Conservation (phyloP, 1,140 invertebrate genomes). For the Bacillus rossius region DNA sequence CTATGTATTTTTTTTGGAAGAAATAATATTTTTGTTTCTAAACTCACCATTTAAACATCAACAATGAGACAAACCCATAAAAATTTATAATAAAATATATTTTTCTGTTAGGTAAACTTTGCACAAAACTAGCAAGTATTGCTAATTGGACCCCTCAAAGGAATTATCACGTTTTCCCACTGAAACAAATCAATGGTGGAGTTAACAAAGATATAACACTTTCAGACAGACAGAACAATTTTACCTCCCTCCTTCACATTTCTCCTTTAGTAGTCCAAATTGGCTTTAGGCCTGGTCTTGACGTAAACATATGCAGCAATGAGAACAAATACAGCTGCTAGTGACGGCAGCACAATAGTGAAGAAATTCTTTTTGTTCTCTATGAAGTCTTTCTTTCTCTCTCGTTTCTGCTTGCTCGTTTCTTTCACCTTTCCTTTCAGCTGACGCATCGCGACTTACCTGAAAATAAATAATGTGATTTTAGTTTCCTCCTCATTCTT, state of each 20-base stretch:
- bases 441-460: slow-evolving; percentile 56
- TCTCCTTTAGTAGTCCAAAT: slow-evolving; percentile 29
- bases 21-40: too few relatives aligned
- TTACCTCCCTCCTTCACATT: neutral
- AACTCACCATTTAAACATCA: too few relatives aligned
- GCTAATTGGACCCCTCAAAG: too few relatives aligned
- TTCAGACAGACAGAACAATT: neutral
- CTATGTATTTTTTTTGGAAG: too few relatives aligned
- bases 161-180: too few relatives aligned
- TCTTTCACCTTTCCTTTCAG: slow-evolving; percentile 76
- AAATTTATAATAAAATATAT: too few relatives aligned
- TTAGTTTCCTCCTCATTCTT: too few relatives aligned
- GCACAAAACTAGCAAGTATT: too few relatives aligned
- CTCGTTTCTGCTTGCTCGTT: slow-evolving; percentile 74
- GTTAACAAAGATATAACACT: neutral
- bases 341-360: slow-evolving; percentile 66
- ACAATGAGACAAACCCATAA: too few relatives aligned
- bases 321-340: slow-evolving; percentile 60
- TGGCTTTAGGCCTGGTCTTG: slow-evolving; percentile 61
- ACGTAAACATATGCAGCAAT: slow-evolving; percentile 71
- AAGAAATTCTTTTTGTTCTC: slow-evolving; percentile 69
- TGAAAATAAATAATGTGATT: too few relatives aligned
- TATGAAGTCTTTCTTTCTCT: slow-evolving; percentile 73
- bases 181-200: too few relatives aligned
- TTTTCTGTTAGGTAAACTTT: too few relatives aligned